phyloP scores from a whole-genome alignment of 2,113 vertebrate species.

The Clarias gariepinus region DNA sequence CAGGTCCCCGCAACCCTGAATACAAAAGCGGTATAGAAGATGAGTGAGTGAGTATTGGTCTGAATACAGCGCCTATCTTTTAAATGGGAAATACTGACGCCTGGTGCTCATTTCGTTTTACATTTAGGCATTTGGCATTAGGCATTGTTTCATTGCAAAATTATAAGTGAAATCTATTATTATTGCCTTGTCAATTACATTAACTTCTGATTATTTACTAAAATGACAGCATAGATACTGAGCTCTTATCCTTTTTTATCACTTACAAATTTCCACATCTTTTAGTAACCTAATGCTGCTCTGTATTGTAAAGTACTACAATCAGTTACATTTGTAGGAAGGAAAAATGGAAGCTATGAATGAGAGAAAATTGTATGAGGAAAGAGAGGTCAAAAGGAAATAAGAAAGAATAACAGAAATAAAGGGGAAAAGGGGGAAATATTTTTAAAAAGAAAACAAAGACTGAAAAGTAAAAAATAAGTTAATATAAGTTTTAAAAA shows the following conservation, averaged over 20 bases:
- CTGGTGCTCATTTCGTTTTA: neutral
- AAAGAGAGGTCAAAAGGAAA: neutral
- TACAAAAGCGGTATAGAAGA: no score
- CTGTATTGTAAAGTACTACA: neutral
- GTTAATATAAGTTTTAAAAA: no score
- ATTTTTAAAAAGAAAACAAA: no score
- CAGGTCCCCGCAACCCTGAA: no score
- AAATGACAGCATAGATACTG: neutral
- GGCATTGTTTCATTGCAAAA: no score
- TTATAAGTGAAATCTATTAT: neutral
- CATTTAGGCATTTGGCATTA: no score
- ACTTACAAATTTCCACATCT: neutral
- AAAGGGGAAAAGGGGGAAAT: no score
- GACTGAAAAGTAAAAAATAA: no score
- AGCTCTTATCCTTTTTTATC: neutral
- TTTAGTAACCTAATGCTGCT: neutral
- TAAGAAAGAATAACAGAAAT: neutral
- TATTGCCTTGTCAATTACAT: neutral
- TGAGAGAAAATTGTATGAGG: neutral
- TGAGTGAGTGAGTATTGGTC: no score
- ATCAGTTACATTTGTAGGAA: neutral
- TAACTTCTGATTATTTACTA: neutral
- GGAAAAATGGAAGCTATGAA: neutral
- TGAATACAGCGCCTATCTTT: neutral
- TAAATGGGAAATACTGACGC: slow-evolving; percentile 5